Base-by-base conservation (phyloP, 2,113 vertebrate genomes). In the Choloepus hoffmanni region DNA sequence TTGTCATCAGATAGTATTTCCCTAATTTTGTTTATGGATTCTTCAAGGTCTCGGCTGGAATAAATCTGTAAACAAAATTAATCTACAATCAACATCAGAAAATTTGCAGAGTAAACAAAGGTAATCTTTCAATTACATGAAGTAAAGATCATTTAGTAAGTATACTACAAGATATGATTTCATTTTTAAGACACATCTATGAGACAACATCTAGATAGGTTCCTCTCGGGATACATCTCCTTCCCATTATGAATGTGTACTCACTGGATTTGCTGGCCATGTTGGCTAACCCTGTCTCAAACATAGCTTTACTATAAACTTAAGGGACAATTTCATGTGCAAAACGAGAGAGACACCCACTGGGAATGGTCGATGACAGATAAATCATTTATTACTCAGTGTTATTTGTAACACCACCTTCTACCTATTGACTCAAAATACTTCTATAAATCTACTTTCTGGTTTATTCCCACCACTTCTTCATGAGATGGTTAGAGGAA, bases 1-100 rank as follows among this genome's bases (percentile, higher is more conserved):
- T 99, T 99, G 84, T 99, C 99, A 96, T 99, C 99, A 62, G 99
- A 99, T 1, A 99, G 94, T 82, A 99, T 98, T 96, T 99, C 99
- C 97, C 99, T 98, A 97, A 99, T 99, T 98, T 99, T 99, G 85
- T 98, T 98, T 97, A 99, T 98, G 74, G 99, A 99, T 96, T 99
- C 99, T 96, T 99, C 99, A 23, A 99, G 97, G 94, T 99, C 99
- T 97, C 99, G 98, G 98, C 99, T 99, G 2, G 99, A 99, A 98
- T 99, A 99, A 98, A 99, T 99, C 99, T 99, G 97, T 40, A 97
- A 98, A 96, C 4, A 98, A 95, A 92, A 94, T 91, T 36, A 97
- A 89, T 94, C 40, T 62, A 95, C 9, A 83, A 95, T 62, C 0
- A 55, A 45, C 83, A 36, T 5, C 92, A 94, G n/a, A 96, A 74